Evolutionary conservation across 2,113 vertebrate species (phyloP).

Genomic region (Anas platyrhynchos): DNA sequence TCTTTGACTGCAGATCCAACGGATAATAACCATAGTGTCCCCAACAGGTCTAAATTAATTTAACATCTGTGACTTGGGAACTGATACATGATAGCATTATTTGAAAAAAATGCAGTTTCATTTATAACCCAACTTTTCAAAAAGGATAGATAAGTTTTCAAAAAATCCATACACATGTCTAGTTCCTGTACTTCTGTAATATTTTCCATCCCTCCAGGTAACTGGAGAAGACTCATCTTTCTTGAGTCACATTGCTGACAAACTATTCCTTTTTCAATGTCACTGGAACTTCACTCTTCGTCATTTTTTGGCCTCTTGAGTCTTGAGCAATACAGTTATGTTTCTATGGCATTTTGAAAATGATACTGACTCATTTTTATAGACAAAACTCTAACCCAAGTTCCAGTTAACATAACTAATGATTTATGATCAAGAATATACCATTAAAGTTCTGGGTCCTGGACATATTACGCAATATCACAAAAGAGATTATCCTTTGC

Average conservation of each 20-base stretch:
- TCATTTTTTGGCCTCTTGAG: neutral
- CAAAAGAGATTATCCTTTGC: neutral
- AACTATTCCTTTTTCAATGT: neutral
- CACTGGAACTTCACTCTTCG: neutral
- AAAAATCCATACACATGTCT: neutral
- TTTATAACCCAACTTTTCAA: neutral
- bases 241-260: neutral
- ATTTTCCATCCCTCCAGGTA: neutral
- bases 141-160: neutral
- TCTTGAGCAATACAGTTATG: neutral
- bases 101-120: neutral
- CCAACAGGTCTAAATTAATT: neutral
- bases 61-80: neutral
- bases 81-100: accelerated
- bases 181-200: neutral
- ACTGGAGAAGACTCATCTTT: neutral
- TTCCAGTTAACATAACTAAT: neutral
- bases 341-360: neutral
- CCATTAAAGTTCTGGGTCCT: neutral
- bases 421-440: neutral
- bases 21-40: neutral
- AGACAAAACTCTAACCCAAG: neutral
- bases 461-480: neutral
- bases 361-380: neutral
- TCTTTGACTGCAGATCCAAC: neutral